Base-by-base conservation (phyloP, 1,140 invertebrate genomes). In the Catajapyx aquilonaris region DNA sequence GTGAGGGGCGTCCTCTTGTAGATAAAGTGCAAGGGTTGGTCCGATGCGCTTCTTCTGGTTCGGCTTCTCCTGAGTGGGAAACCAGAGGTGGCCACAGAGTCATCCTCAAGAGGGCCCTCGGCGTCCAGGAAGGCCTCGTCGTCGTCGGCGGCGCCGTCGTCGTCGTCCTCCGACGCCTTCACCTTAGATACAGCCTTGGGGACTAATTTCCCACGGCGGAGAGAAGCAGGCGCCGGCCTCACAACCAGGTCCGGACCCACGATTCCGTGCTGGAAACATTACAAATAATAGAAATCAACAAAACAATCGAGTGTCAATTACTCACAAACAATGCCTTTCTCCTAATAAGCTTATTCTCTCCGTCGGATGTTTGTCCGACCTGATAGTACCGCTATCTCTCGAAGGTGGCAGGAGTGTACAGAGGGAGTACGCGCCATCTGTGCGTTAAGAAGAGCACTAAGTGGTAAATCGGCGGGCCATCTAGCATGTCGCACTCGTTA, bases 191-290 rank as follows among this genome's bases (percentile, higher is more conserved):
- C 21, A 7, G n/a, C 15, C 23, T 3, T 41, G 4, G 34, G 17
- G 19, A 34, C 5, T 31, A 31, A 11, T 13, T 28, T 28, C 23
- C 23, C 13, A 9, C 23, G 61, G 20, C 54, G 50, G 46, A 80
- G 58, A 31, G 68, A 62, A 39, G 72, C 60, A 20, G 84, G 81
- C 37, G 87, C 61, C 38, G 86, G 81, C 49, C 78, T 71, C 48
- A 90, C 84, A 37, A 88, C 76, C 47, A 87, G 55, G 49, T 86
- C 76, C 50, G 80, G 69, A 38, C 84, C 84, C 43, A 91, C 85
- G 40, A 81, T 85, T 43, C 84, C 85, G 61, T 90, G 81, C 84
- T 88, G 57, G 18, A 31, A 40, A 41, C 36, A 2, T 40, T 31
- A 17, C 7, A 32, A n/a, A 20, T 30, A 2, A 28, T 7, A 38